Percentiles rank a stretch among this genome's conserved stretches.
Evolutionary conservation across 2,797 vertebrate species (phyloP).

Genomic region (Sebastes vulpes): DNA sequence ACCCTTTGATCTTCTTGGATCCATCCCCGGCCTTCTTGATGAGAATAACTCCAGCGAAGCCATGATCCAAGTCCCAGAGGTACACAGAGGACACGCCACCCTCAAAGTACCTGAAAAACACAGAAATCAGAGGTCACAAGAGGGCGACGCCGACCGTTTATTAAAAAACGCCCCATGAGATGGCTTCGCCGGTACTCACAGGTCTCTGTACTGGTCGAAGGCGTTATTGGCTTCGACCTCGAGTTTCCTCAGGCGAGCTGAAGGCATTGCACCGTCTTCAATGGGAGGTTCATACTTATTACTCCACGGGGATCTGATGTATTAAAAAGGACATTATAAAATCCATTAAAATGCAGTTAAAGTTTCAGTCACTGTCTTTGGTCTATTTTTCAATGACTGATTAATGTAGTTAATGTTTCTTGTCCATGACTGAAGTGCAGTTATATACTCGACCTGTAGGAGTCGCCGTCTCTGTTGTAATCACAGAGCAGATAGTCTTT

Average conservation of each 20-base stretch:
- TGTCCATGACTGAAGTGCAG: not conserved
- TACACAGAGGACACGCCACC: constrained; percentile 98
- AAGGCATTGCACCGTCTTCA: constrained; percentile 99
- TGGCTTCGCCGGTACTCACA: constrained; percentile 87
- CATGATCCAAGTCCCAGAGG: constrained; percentile 99
- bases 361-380: not conserved
- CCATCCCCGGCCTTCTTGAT: constrained; percentile 99
- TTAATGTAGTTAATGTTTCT: not conserved
- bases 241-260: constrained; percentile 95
- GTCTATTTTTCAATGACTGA: not conserved
- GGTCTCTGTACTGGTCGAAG: constrained; percentile 99
- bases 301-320: constrained; percentile 96
- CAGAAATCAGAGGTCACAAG: constrained; percentile 9
- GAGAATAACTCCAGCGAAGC: constrained; percentile 98
- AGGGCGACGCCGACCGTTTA: not conserved
- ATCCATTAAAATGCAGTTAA: not conserved
- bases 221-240: constrained; percentile 99
- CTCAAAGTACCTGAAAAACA: constrained; percentile 93
- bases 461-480: constrained; percentile 99
- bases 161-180: not conserved
- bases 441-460: constrained; percentile 90
- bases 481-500: constrained; percentile 99
- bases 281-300: constrained; percentile 99
- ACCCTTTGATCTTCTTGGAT: constrained; percentile 99
- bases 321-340: not conserved